Evolutionary conservation across 2,888 invertebrate genomes (phyloP).

Genomic region (Xestia rhomboidea): DNA sequence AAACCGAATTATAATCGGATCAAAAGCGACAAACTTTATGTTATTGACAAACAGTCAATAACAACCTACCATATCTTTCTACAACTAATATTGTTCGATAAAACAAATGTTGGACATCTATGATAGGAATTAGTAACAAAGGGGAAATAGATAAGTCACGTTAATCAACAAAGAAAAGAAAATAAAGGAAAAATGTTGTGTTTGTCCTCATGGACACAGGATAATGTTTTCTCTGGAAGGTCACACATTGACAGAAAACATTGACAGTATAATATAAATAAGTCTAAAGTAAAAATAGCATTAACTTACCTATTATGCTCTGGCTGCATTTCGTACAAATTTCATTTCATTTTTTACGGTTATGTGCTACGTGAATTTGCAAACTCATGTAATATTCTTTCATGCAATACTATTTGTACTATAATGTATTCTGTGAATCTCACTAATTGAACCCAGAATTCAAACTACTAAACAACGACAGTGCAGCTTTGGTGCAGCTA

Average conservation of each 20-base stretch:
- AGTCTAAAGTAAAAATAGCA: neutral
- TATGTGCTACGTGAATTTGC: neutral
- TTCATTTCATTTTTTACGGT: neutral
- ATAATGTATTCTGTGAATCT: too few species aligned
- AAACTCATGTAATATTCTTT: neutral
- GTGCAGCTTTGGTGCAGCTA: neutral
- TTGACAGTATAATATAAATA: neutral
- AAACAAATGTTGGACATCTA: neutral
- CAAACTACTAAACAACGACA: neutral
- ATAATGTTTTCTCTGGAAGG: neutral
- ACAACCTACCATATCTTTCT: too few species aligned
- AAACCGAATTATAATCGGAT: neutral
- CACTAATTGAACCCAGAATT: neutral
- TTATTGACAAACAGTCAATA: too few species aligned
- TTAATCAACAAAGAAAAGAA: conserved; percentile 23
- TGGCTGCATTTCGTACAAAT: neutral
- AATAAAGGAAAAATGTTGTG: conserved; percentile 9
- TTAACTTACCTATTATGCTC: neutral
- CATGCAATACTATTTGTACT: neutral
- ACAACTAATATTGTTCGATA: neutral
- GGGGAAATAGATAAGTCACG: neutral
- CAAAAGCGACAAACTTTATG: neutral
- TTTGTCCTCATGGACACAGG: conserved; percentile 2
- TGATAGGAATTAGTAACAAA: neutral
- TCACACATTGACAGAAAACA: neutral